These are phyloP conservation scores for Diaphora mendica DNA, from an alignment of 2,888 invertebrate species.

Conservation along the genomic window DNA sequence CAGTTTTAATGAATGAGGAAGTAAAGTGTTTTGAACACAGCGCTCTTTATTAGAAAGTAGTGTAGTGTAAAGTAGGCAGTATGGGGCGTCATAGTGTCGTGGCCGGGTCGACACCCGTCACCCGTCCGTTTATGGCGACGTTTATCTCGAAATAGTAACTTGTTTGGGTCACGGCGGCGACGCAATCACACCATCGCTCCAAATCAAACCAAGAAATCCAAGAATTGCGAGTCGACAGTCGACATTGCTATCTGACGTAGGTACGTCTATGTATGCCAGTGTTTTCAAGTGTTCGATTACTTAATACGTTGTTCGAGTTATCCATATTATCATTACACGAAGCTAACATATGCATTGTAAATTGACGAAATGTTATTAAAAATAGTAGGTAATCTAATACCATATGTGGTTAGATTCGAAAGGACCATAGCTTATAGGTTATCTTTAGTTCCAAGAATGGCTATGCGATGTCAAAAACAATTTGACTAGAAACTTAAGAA, in stretches of 20 bases:
- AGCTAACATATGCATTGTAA: conserved; percentile 46
- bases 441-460: conserved; percentile 56
- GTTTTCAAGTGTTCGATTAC: conserved; percentile 31
- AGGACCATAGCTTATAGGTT: conserved; percentile 46
- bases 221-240: conserved; percentile 58
- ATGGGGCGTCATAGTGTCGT: conserved; percentile 60
- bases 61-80: conserved; percentile 32
- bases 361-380: conserved; percentile 51
- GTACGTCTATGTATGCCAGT: conserved; percentile 34
- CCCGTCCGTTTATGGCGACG: conserved; percentile 80
- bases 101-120: conserved; percentile 64
- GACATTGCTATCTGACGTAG: conserved; percentile 43
- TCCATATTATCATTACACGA: conserved; percentile 31
- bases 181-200: conserved; percentile 79
- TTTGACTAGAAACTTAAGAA: conserved; percentile 60
- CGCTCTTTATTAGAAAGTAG: conserved; percentile 72
- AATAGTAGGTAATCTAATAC: conserved; percentile 47
- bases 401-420: conserved; percentile 55
- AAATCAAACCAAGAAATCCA: conserved; percentile 69
- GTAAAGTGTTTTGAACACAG: conserved; percentile 51
- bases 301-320: conserved; percentile 23
- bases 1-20: conserved; percentile 40
- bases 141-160: conserved; percentile 85
- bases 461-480: conserved; percentile 49
- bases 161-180: conserved; percentile 79